Evolutionary conservation across 2,888 invertebrate genomes (phyloP).

Genomic region (Parnassius orleans): DNA sequence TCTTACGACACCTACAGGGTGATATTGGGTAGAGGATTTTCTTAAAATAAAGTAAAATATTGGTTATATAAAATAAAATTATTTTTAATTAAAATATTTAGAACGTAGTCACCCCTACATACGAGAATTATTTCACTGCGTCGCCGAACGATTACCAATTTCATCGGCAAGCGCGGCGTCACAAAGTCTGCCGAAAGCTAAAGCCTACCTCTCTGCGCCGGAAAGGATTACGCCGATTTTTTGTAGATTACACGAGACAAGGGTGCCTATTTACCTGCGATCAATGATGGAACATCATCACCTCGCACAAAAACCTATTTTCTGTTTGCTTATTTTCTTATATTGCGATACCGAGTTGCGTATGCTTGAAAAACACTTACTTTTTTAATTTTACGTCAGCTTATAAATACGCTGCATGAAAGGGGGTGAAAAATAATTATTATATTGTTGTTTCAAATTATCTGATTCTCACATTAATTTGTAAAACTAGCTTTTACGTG

Average conservation of each 20-base stretch:
- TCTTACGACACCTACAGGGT: too few relatives aligned
- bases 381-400: background rate
- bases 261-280: slow-evolving; percentile 52
- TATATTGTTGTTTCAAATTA: too few relatives aligned
- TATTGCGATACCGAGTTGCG: slow-evolving; percentile 5
- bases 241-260: slow-evolving; percentile 63
- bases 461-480: too few relatives aligned
- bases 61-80: background rate
- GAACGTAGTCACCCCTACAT: slow-evolving; percentile 52
- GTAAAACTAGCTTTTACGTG: too few relatives aligned
- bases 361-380: slow-evolving; percentile 6
- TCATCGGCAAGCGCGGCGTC: slow-evolving; percentile 58
- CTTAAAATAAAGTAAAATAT: too few relatives aligned
- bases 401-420: too few relatives aligned
- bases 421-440: too few relatives aligned
- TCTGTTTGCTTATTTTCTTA: slow-evolving; percentile 17
- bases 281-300: slow-evolving; percentile 28
- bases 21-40: too few relatives aligned
- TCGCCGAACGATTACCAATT: slow-evolving; percentile 65
- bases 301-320: slow-evolving; percentile 24
- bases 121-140: slow-evolving; percentile 50
- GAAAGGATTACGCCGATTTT: slow-evolving; percentile 72
- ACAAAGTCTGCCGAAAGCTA: slow-evolving; percentile 73
- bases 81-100: slow-evolving; percentile 2
- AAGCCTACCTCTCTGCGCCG: slow-evolving; percentile 49